These are phyloP conservation scores for Anarsia innoxiella DNA, from an alignment of 2,888 invertebrate species.

Conservation along the genomic window DNA sequence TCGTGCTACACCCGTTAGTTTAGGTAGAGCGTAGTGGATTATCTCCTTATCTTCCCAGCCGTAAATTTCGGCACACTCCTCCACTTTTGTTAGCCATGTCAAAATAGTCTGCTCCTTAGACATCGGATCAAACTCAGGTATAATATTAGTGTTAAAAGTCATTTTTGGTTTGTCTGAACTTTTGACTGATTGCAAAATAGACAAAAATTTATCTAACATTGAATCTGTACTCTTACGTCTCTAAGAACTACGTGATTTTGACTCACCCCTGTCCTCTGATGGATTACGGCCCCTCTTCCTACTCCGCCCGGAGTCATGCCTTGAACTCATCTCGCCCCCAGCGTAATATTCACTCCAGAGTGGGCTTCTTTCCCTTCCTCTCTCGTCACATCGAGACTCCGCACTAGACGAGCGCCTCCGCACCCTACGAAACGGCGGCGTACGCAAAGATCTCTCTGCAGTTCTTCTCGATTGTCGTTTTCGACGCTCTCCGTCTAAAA, in stretches of 20 bases:
- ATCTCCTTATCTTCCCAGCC: constrained; percentile 19
- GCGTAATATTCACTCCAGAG: neutral
- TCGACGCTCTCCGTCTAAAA: neutral
- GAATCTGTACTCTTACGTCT: neutral
- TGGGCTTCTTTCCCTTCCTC: neutral
- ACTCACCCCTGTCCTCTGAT: neutral
- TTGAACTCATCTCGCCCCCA: neutral
- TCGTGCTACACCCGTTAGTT: constrained; percentile 18
- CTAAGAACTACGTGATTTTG: neutral
- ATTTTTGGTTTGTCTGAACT: constrained; percentile 1
- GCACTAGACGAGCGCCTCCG: neutral
- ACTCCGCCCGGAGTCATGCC: neutral
- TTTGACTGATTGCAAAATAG: neutral
- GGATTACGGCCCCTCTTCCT: neutral
- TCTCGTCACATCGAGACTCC: neutral
- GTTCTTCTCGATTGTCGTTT: neutral
- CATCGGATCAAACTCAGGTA: constrained; percentile 16
- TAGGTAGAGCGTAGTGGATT: constrained; percentile 23
- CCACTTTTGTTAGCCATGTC: constrained; percentile 14
- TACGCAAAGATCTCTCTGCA: neutral
- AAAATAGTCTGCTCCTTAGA: constrained; percentile 2
- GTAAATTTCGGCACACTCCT: constrained; percentile 21
- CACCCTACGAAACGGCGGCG: neutral
- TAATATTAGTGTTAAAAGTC: neutral
- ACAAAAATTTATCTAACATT: neutral